Base-by-base conservation (phyloP, 1,140 invertebrate genomes). In the Xylocopa sonorina region DNA sequence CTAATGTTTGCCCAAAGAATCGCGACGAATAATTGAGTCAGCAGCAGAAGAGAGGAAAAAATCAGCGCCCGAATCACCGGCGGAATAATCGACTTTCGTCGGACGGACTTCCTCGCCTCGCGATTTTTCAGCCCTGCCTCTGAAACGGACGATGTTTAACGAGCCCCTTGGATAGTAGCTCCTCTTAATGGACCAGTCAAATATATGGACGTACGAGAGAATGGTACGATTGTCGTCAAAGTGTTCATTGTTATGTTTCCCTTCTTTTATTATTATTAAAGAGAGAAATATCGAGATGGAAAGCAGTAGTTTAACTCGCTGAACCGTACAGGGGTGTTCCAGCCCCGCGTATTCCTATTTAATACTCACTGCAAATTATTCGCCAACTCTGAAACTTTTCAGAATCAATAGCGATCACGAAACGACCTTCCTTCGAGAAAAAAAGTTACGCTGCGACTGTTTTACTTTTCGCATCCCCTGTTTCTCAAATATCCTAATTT, bases 1-100 rank as follows among this genome's bases (percentile, higher is more conserved):
- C 92, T 93, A 93, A 92, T 93, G 92, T 93, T 93, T 93, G 90
- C 89, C 85, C 88, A 91, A 92, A 91, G 90, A 92, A 92, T 91
- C 88, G 89, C 86, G 84, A 86, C 85, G 88, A 87, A 92, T 92
- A 92, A 93, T 93, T 89, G 87, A 89, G 89, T 92, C 89, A 88
- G 82, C 82, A 34, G 74, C 73, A 38, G 82, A 79, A 68, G 69
- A 81, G 73, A 41, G 38, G 67, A 69, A 80, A 88, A 90, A 89
- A 90, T 88, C 86, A 89, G 80, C 84, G 80, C 74, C 78, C 68
- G 83, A 81, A 82, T 78, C 80, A 72, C 75, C 69, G 78, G 63
- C 46, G 80, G 87, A 88, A 89, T 90, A 89, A 89, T 88, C 88
- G 87, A 87, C 88, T 87, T 86, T 89, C 69, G 71, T 60, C 62